phyloP scores from a whole-genome alignment of 2,797 vertebrate genomes.

The Varecia variegata region DNA sequence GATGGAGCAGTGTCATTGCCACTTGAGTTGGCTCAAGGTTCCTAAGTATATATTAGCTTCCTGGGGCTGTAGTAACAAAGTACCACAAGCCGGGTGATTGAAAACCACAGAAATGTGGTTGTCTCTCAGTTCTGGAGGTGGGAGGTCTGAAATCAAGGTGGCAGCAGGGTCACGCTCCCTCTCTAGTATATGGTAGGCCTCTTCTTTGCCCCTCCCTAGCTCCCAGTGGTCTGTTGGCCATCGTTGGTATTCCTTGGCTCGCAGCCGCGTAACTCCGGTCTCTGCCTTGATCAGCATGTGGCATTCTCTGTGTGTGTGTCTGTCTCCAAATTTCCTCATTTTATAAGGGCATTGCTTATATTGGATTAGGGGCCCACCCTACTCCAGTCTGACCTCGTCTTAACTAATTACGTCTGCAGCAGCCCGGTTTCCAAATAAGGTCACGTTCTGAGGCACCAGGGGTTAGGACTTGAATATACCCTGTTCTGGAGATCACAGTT shows the following conservation, averaged over 20 bases:
- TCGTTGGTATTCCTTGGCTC: not conserved
- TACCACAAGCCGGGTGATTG: not conserved
- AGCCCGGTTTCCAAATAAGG: not conserved
- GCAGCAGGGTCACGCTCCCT: not conserved
- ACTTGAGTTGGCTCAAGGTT: not conserved
- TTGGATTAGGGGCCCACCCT: not conserved
- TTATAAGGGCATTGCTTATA: not conserved
- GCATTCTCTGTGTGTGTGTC: not conserved
- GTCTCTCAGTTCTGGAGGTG: not conserved
- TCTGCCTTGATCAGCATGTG: not conserved
- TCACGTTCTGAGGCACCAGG: not conserved
- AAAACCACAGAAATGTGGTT: not conserved
- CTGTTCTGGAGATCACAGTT: not conserved
- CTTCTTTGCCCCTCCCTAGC: not conserved
- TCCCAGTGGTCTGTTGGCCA: not conserved
- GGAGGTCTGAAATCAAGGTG: not conserved
- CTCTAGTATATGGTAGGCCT: rapidly evolving
- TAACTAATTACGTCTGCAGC: not conserved
- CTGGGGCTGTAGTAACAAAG: not conserved
- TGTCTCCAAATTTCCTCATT: not conserved
- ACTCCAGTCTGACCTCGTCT: not conserved
- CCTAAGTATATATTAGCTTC: not conserved
- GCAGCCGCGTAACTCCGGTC: rapidly evolving
- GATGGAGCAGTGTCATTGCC: not conserved
- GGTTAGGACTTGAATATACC: not conserved